Evolutionary conservation across 2,888 invertebrate genomes (phyloP).

Genomic region (Ischnus inquisitorius): DNA sequence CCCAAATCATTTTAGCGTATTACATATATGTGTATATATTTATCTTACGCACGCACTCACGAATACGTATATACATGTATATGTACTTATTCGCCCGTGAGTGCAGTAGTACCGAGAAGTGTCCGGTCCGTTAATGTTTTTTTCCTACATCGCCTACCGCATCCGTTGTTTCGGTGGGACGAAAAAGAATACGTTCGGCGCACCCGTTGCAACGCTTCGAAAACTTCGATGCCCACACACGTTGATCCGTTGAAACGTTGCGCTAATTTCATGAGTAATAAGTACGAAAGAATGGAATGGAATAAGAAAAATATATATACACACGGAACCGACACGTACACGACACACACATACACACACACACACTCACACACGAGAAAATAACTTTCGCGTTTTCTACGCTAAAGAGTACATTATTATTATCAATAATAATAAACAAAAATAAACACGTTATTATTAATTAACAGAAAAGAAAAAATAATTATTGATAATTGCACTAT

Average conservation of each 20-base stretch:
- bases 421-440: conserved; percentile 70
- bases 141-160: conserved; percentile 19
- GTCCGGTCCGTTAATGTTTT: conserved; percentile 30
- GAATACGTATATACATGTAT: conserved; percentile 76
- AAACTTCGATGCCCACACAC: background rate
- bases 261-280: conserved; percentile 9
- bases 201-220: conserved; percentile 35
- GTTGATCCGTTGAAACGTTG: conserved; percentile 23
- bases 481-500: conserved; percentile 83
- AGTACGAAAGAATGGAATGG: background rate
- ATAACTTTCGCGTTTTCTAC: conserved; percentile 63
- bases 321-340: background rate
- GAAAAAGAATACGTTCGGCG: conserved; percentile 10
- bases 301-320: conserved; percentile 26
- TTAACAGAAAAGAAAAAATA: conserved; percentile 77
- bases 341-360: background rate
- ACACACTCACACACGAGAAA: background rate
- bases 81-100: conserved; percentile 72
- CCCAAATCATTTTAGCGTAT: conserved; percentile 68
- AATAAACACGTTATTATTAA: conserved; percentile 73
- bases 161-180: conserved; percentile 31
- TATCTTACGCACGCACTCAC: conserved; percentile 74
- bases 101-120: conserved; percentile 60
- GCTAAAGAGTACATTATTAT: conserved; percentile 77
- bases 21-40: conserved; percentile 80